Evolutionary conservation across 2,113 vertebrate genomes (phyloP), one percentile per base, ranked within the genome.

Genomic region (Pterophyllum scalare): DNA sequence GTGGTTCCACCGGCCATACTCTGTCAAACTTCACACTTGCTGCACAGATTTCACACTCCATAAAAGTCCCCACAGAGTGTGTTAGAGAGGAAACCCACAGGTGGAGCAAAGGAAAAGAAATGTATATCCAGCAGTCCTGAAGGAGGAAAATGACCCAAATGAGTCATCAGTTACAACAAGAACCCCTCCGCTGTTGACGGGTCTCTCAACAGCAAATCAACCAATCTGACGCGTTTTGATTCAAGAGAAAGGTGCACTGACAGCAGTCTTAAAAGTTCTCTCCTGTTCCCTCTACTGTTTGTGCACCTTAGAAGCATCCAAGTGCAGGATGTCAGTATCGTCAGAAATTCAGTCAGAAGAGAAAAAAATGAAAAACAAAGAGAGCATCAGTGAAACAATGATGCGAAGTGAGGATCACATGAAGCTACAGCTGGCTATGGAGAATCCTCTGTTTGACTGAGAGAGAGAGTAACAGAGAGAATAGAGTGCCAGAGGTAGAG

Each of bases 391-490:
- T 75, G 75, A 85, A 82, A 81, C 14, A 59, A 67, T 70, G 54
- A 83, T 54, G 43, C 76, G 54, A 70, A 82, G 75, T 77, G 76
- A 76, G 82, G 52, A 91, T 78, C 82, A 91, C 85, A n/a, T 65
- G 75, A 76, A 85, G 87, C 83, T 92, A 86, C 91, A 87, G 90
- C 92, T 87, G 88, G 79, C 92, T 91, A 91, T 86, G 57, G 83
- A 89, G 87, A 88, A 82, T 79, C 78, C 77, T 84, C 89, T 75
- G 84, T 93, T 74, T 79, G 74, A 88, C 83, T 84, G 87, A 89
- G 59, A 58, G 80, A 75, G 77, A 78, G 72, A 57, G 75, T 46
- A 57, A 79, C 52, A 72, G 43, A 75, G 61, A 31, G 83, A 20
- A 33, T 82, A 31, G 79, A 72, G 72, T 33, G 85, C 12, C 74